phyloP scores from a whole-genome alignment of 2,797 vertebrate genomes.

The Lithobates pipiens region DNA sequence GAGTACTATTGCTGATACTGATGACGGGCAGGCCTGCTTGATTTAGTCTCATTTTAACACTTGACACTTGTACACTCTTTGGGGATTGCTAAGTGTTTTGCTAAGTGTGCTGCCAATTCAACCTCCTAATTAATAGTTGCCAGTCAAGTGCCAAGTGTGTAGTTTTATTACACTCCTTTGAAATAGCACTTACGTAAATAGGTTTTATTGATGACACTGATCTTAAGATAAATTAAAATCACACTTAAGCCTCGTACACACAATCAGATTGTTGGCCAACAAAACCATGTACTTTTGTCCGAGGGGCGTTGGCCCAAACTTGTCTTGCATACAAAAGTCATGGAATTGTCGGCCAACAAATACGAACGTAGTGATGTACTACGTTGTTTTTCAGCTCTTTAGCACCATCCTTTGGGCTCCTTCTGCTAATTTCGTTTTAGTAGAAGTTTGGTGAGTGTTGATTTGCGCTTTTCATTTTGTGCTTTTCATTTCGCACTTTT shows the following conservation, averaged over 20 bases:
- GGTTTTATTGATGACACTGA: constrained; percentile 34
- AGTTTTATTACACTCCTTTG: constrained; percentile 47
- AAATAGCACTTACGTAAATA: constrained; percentile 42
- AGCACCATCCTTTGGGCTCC: too few species aligned
- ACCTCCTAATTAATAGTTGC: constrained; percentile 47
- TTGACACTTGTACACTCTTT: constrained; percentile 35
- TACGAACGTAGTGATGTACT: too few species aligned
- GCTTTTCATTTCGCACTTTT: too few species aligned
- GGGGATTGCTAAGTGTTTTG: constrained; percentile 51
- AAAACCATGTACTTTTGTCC: too few species aligned
- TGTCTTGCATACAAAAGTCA: too few species aligned
- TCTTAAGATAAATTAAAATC: constrained; percentile 32
- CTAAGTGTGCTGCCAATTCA: constrained; percentile 37
- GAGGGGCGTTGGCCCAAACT: too few species aligned
- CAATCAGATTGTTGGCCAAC: too few species aligned
- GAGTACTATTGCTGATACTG: constrained; percentile 1
- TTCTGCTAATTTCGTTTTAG: too few species aligned
- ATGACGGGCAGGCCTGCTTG: constrained; percentile 8
- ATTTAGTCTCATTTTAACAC: constrained; percentile 34
- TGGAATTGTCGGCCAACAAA: too few species aligned
- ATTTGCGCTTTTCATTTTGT: too few species aligned
- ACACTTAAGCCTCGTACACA: neutral
- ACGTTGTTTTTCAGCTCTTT: too few species aligned
- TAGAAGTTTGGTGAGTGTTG: too few species aligned
- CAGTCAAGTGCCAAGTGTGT: constrained; percentile 39